These are phyloP conservation scores for Rhopalosiphum padi DNA, from an alignment of 1,140 invertebrate species.

Conservation along the genomic window DNA sequence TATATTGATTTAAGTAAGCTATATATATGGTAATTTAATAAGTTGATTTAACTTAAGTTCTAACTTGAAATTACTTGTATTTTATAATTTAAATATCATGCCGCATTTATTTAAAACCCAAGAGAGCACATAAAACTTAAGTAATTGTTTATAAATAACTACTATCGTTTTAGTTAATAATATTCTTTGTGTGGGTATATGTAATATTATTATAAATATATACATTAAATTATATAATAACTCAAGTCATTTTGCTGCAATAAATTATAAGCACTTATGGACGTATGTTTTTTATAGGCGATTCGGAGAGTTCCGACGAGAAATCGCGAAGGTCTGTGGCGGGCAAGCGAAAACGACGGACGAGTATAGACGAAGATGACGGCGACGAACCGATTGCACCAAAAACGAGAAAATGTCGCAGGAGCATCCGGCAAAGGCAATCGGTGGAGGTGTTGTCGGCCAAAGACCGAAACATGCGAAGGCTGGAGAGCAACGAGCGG, in stretches of 20 bases:
- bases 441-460: slow-evolving; percentile 75
- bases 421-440: slow-evolving; percentile 64
- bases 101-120: too few species aligned
- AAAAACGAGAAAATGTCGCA: slow-evolving; percentile 28
- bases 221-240: background rate
- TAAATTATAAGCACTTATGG: background rate
- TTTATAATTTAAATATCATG: too few species aligned
- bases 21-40: too few species aligned
- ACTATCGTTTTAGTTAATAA: background rate
- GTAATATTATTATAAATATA: background rate
- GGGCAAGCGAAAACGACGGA: slow-evolving; percentile 44
- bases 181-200: background rate
- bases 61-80: too few species aligned
- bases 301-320: slow-evolving; percentile 43
- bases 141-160: background rate
- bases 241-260: background rate
- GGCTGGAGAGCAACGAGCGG: slow-evolving; percentile 86
- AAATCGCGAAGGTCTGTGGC: background rate
- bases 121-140: too few species aligned
- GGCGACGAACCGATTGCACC: background rate
- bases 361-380: background rate
- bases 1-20: too few species aligned
- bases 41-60: too few species aligned
- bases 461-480: slow-evolving; percentile 79
- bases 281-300: background rate